phyloP scores from a whole-genome alignment of 2,113 vertebrate species.

The Phalacrocorax brasilianus region DNA sequence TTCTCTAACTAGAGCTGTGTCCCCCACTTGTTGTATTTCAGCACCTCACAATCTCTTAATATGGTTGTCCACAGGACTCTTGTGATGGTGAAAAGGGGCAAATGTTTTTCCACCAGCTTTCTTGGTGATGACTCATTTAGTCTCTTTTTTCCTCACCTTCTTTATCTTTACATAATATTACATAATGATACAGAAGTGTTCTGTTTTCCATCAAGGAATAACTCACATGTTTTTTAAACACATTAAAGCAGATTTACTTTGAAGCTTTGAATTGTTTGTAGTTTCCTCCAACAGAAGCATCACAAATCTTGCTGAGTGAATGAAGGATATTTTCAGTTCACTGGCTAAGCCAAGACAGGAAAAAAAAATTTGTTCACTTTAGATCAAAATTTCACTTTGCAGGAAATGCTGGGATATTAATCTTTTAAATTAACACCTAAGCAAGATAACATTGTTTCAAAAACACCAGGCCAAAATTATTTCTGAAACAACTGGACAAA shows the following conservation, averaged over 20 bases:
- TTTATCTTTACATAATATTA: constrained; percentile 20
- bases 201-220: constrained; percentile 27
- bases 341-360: background rate
- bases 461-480: background rate
- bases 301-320: background rate
- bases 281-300: background rate
- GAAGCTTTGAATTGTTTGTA: constrained; percentile 36
- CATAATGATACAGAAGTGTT: constrained; percentile 9
- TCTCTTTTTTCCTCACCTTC: background rate
- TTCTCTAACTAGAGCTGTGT: background rate
- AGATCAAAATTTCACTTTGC: background rate
- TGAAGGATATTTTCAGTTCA: constrained; percentile 47
- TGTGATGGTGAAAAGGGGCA: background rate
- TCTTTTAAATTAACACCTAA: background rate
- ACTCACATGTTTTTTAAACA: constrained; percentile 15
- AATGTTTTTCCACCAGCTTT: constrained; percentile 4
- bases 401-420: background rate
- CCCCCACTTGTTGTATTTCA: background rate
- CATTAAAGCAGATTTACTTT: constrained; percentile 51
- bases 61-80: background rate
- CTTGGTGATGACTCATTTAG: constrained; percentile 12
- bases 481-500: background rate
- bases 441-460: background rate
- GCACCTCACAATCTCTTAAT: background rate
- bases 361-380: background rate